phyloP scores from a whole-genome alignment of 2,797 vertebrate genomes.

The Sebastes miniatus region DNA sequence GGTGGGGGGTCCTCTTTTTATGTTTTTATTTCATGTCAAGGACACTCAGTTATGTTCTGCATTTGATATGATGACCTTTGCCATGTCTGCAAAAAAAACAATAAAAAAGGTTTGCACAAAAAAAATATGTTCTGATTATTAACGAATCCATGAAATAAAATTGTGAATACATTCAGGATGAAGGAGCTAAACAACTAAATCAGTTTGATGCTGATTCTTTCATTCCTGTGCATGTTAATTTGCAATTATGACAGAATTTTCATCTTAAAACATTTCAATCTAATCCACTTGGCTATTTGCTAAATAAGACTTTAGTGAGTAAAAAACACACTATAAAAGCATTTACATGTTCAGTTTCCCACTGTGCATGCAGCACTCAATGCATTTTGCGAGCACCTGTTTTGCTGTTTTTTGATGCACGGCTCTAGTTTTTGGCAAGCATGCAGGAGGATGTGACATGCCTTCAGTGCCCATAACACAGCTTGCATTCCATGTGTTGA shows the following conservation, averaged over 20 bases:
- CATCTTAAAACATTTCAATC: neutral
- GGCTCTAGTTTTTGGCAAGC: neutral
- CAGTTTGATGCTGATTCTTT: neutral
- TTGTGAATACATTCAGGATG: neutral
- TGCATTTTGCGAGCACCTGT: conserved; percentile 48
- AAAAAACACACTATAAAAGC: neutral
- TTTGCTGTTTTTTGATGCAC: conserved; percentile 16
- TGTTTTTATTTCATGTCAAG: no score
- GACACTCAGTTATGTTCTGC: no score
- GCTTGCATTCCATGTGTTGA: conserved; percentile 68
- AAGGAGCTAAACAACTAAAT: neutral
- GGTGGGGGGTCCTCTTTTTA: no score
- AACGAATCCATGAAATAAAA: neutral
- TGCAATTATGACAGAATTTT: neutral
- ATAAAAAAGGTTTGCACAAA: no score
- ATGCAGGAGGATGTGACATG: conserved; percentile 19
- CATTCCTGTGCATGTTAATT: neutral
- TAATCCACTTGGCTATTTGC: neutral
- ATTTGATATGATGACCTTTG: no score
- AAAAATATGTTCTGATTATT: no score
- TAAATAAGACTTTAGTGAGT: neutral
- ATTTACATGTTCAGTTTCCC: neutral
- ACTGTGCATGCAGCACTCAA: neutral
- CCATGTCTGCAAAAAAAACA: no score
- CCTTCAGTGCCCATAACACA: conserved; percentile 51